These are phyloP conservation scores for Poicephalus gulielmi DNA, from an alignment of 2,113 vertebrate species.

Conservation along the genomic window DNA sequence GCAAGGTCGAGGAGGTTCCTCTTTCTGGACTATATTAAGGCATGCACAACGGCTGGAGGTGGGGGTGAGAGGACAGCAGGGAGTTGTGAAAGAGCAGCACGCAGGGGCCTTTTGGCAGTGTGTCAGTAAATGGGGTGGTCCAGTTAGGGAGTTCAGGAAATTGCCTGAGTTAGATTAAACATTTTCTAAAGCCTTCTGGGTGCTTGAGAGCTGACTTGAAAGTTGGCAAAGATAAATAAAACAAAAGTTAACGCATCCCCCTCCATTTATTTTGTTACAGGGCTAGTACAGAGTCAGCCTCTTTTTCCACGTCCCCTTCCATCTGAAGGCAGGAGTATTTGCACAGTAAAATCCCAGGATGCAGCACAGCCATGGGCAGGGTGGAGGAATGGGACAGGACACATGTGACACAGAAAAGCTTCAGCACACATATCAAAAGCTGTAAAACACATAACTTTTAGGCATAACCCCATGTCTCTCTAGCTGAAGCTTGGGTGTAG, in stretches of 20 bases:
- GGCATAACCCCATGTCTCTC: background rate
- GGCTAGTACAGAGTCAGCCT: conserved; percentile 32
- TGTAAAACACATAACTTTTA: background rate
- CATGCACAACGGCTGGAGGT: background rate
- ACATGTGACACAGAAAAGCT: background rate
- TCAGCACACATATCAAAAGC: background rate
- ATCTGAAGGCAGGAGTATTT: background rate
- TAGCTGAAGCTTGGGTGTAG: background rate
- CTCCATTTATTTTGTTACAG: conserved; percentile 60
- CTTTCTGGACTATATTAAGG: conserved; percentile 42
- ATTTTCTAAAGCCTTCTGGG: conserved; percentile 76
- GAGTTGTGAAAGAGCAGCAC: conserved; percentile 58
- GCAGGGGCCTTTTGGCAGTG: conserved; percentile 55
- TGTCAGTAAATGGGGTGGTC: conserved; percentile 76
- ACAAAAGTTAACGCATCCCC: conserved; percentile 70
- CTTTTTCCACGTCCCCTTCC: background rate
- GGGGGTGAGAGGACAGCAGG: conserved; percentile 9
- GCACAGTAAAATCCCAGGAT: background rate
- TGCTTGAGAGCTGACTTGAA: conserved; percentile 70
- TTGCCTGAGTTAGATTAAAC: conserved; percentile 81
- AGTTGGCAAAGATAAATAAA: conserved; percentile 75
- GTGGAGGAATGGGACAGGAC: too few species aligned
- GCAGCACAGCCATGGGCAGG: background rate
- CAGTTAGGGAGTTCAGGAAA: conserved; percentile 76
- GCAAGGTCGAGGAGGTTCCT: background rate